Base-by-base conservation (phyloP, 1,140 invertebrate genomes). In the Drosophila fuyamai region DNA sequence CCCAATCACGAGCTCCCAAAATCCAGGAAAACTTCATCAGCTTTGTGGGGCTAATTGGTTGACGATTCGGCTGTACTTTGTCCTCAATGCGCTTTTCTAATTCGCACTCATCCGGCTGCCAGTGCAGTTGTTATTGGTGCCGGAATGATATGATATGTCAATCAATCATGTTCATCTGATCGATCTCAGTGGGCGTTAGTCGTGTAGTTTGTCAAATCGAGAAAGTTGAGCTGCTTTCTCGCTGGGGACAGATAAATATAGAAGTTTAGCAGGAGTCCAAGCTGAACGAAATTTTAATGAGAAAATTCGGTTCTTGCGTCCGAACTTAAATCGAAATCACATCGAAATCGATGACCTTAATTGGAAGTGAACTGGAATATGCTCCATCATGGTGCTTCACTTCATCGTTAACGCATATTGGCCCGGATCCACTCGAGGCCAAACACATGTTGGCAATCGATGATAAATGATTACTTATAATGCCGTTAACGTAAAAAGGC, bases 401-500 rank as follows among this genome's bases (percentile, higher is more conserved):
- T 75, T 71, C 65, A 57, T 71, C 60, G 57, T 74, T 55, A 61
- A 51, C 73, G 65, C 66, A 70, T 62, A 55, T 43, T 82, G 62
- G 62, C 46, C 40, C 38, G 54, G 48, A 55, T 76, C 71, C 79
- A 79, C 82, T 85, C 68, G 79, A 76, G 80, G 70, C 61, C 57
- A 65, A 81, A 58, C 82, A 79, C 85, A 86, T 86, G 82, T 75
- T 77, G 50, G 65, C 72, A 76, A 85, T 80, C 81, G 77, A 85
- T 85, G 79, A 85, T 85, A 88, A 85, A 88, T 82, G 82, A 85
- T 79, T 81, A 82, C 75, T 60, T 62, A 78, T 70, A 58, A 71
- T 75, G 76, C 62, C 59, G 56, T 84, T 71, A 79, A 82, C 67
- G 68, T 58, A 81, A 68, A 75, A 75, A 61, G 38, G 46, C 36